Percentiles rank a stretch among this genome's conserved stretches.
Conservation (phyloP, 2,888 invertebrate species). For the Cheilosia soror region DNA sequence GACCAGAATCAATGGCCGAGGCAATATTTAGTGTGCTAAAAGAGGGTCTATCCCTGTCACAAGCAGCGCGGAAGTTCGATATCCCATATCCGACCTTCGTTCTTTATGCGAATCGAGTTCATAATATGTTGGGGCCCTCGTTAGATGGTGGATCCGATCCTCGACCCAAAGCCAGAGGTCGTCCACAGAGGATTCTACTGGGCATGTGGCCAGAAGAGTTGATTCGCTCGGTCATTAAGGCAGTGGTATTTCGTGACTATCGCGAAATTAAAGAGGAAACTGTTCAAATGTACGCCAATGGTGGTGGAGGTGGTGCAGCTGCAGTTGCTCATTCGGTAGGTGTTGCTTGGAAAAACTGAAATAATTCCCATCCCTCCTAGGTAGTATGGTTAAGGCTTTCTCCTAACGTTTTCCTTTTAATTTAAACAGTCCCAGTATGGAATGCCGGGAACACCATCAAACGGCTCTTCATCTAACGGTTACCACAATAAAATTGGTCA, state of each 20-base stretch:
- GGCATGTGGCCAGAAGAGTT: constrained; percentile 97
- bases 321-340: constrained; percentile 76
- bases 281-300: constrained; percentile 84
- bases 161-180: constrained; percentile 94
- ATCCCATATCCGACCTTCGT: constrained; percentile 98
- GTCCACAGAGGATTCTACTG: constrained; percentile 94
- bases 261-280: constrained; percentile 92
- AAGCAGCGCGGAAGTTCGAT: constrained; percentile 96
- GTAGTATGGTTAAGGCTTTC: neutral
- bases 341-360: constrained; percentile 12
- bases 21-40: constrained; percentile 96
- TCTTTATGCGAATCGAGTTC: constrained; percentile 95
- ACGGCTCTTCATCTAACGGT: constrained; percentile 79
- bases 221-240: constrained; percentile 95
- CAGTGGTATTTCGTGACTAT: constrained; percentile 95
- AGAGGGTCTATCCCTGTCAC: constrained; percentile 94
- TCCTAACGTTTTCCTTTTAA: constrained; percentile 2
- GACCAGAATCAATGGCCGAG: constrained; percentile 97
- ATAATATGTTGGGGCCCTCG: constrained; percentile 96
- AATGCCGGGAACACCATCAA: constrained; percentile 71
- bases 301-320: constrained; percentile 77
- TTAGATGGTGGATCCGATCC: constrained; percentile 95
- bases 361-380: neutral
- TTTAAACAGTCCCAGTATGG: constrained; percentile 78
- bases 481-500: constrained; percentile 78